Evolutionary conservation across 2,797 vertebrate genomes (phyloP).

Genomic region (Gambelia wislizenii): DNA sequence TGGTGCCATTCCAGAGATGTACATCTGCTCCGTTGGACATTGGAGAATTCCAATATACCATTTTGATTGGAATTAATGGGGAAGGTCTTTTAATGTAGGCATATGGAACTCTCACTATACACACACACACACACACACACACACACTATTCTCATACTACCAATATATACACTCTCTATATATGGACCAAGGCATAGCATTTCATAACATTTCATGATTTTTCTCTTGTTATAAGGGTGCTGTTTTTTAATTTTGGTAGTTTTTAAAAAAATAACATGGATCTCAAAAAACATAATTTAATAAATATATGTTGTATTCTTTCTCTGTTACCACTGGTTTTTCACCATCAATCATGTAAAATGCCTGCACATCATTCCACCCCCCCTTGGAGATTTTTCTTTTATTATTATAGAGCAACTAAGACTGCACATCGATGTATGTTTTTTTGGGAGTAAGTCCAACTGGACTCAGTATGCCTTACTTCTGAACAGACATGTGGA

Average conservation of each 20-base stretch:
- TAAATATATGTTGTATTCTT: not conserved
- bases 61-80: not conserved
- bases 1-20: not conserved
- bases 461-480: not conserved
- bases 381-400: not conserved
- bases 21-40: not conserved
- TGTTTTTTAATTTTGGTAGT: not conserved
- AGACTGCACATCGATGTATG: not conserved
- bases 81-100: not conserved
- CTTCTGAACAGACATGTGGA: not conserved
- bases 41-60: not conserved
- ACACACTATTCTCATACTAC: too few relatives aligned
- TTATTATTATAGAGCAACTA: not conserved
- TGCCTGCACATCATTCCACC: not conserved
- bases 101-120: too few relatives aligned
- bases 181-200: not conserved
- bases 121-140: too few relatives aligned
- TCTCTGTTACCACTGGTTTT: not conserved
- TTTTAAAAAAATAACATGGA: too few relatives aligned
- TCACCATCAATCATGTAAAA: not conserved
- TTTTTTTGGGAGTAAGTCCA: not conserved
- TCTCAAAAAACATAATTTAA: not conserved
- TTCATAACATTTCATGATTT: not conserved
- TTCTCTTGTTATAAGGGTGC: not conserved
- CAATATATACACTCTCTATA: too few relatives aligned